phyloP scores from a whole-genome alignment of 2,113 vertebrate genomes.

The Gobio gobio region DNA sequence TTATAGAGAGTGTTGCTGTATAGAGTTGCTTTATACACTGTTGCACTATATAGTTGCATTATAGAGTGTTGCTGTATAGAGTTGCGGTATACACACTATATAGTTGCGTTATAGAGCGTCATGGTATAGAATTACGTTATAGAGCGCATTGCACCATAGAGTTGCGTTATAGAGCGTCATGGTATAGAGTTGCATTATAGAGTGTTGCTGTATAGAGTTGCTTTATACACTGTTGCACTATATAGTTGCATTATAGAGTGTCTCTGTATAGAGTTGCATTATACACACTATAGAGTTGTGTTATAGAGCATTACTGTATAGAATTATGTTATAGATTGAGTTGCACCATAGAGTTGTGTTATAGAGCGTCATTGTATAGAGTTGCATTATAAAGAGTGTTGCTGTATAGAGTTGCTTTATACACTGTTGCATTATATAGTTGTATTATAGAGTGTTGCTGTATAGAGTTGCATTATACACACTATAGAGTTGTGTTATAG shows the following conservation, averaged over 20 bases:
- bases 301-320: too few relatives aligned
- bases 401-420: not conserved
- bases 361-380: not conserved
- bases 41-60: not conserved
- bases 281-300: not conserved
- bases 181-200: not conserved
- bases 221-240: not conserved
- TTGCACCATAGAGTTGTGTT: too few relatives aligned
- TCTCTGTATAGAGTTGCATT: too few relatives aligned
- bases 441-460: not conserved
- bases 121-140: not conserved
- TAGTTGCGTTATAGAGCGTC: too few relatives aligned
- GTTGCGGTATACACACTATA: not conserved
- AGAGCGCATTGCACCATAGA: not conserved
- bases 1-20: not conserved
- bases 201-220: not conserved
- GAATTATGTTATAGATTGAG: too few relatives aligned
- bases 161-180: not conserved
- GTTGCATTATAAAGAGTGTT: not conserved
- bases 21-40: not conserved
- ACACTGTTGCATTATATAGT: not conserved
- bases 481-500: not conserved
- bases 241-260: not conserved
- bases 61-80: not conserved
- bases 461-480: not conserved